A percentile compares a stretch with the other conserved stretches of the same genome.
These are phyloP conservation scores for Zoroaster sp. DNA, from an alignment of 53 echinoderm and acorn worm genomes.

Conservation along the genomic window DNA sequence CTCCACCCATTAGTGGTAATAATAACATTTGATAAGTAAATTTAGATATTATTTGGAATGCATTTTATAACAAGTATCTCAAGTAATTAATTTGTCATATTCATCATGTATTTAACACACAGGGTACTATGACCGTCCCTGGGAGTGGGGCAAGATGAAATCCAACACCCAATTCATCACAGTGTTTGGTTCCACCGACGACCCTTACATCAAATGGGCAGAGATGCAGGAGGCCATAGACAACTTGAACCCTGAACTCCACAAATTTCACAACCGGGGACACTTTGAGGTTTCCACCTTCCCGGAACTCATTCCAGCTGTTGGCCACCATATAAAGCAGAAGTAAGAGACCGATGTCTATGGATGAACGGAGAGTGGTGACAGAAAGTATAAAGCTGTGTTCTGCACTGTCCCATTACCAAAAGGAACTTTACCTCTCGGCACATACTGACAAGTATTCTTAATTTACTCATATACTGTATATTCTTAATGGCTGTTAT, in stretches of 20 bases:
- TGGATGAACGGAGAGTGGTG: not conserved
- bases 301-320: constrained; percentile 47
- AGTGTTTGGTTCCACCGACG: constrained; percentile 61
- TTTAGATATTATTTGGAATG: no score
- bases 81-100: no score
- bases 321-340: not conserved
- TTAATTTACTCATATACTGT: no score
- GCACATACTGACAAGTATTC: no score
- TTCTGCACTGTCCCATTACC: no score
- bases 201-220: constrained; percentile 68
- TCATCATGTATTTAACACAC: not conserved
- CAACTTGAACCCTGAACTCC: constrained; percentile 52
- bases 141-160: constrained; percentile 72
- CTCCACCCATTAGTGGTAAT: no score
- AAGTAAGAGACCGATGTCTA: not conserved
- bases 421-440: no score
- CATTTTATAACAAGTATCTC: no score
- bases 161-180: constrained; percentile 50
- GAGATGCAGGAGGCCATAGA: constrained; percentile 65
- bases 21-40: no score
- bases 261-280: constrained; percentile 58
- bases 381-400: no score
- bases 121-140: constrained; percentile 68
- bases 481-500: no score
- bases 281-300: constrained; percentile 61